phyloP scores from a whole-genome alignment of 2,113 vertebrate genomes.

The Nerophis ophidion region DNA sequence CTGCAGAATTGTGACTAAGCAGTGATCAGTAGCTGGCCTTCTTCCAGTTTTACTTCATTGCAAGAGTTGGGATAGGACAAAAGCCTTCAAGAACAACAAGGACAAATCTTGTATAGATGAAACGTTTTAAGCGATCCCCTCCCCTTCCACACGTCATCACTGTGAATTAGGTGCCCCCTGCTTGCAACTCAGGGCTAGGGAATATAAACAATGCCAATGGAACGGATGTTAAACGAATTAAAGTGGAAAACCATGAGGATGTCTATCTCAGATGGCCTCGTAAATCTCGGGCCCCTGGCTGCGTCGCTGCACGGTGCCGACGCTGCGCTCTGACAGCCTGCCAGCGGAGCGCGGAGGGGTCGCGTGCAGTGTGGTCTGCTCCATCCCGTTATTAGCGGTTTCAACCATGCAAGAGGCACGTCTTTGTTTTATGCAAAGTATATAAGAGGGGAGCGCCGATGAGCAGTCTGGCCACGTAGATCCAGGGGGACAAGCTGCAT shows the following conservation, averaged over 20 bases:
- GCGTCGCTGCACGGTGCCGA: conserved; percentile 29
- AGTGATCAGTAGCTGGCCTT: conserved; percentile 58
- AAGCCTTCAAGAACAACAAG: conserved; percentile 68
- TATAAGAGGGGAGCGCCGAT: conserved; percentile 42
- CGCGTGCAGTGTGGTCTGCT: conserved; percentile 31
- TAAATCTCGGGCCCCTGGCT: conserved; percentile 53
- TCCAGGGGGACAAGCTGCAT: conserved; percentile 65
- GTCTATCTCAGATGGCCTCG: conserved; percentile 53
- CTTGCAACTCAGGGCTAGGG: conserved; percentile 36
- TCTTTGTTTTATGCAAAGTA: conserved; percentile 70
- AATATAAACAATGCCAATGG: conserved; percentile 61
- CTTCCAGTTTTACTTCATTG: conserved; percentile 69
- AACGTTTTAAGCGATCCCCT: conserved; percentile 67
- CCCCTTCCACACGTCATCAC: conserved; percentile 56
- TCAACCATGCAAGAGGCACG: conserved; percentile 33
- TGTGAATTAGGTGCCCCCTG: conserved; percentile 66
- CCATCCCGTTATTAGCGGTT: conserved; percentile 23
- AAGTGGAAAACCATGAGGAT: conserved; percentile 69
- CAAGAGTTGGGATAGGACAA: conserved; percentile 54
- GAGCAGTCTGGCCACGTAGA: conserved; percentile 71
- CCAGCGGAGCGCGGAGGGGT: conserved; percentile 47
- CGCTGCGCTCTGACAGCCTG: conserved; percentile 48
- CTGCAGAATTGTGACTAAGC: conserved; percentile 59
- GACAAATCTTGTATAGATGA: conserved; percentile 76
- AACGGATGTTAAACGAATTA: conserved; percentile 55